Conservation (phyloP, 2,797 vertebrate species). For the Xiphorhynchus erythropygius region DNA sequence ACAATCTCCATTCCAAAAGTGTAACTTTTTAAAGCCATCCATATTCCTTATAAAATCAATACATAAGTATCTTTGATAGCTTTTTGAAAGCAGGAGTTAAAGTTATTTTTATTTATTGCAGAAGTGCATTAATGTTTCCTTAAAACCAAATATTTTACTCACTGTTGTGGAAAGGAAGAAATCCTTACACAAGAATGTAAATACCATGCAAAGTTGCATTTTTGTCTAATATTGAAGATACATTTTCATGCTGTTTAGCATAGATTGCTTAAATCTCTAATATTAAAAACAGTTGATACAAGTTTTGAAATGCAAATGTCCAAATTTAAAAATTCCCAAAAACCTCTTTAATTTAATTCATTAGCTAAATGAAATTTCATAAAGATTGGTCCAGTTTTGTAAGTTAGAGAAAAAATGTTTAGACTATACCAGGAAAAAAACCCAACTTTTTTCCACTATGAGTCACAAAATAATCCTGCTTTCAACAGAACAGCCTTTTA, state of each 20-base stretch:
- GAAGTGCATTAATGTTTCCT: neutral
- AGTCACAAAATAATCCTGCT: neutral
- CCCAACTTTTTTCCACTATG: rapidly evolving
- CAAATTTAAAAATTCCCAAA: neutral
- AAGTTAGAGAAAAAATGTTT: neutral
- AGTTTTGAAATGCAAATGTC: neutral
- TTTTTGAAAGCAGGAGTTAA: neutral
- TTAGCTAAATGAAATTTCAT: neutral
- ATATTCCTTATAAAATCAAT: neutral
- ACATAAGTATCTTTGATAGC: neutral
- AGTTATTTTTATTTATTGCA: neutral
- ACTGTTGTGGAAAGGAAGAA: neutral
- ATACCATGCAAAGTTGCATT: rapidly evolving
- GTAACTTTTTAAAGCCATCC: neutral
- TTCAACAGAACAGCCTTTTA: neutral
- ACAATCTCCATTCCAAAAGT: neutral
- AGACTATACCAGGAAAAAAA: neutral
- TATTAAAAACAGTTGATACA: neutral
- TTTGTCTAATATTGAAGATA: neutral
- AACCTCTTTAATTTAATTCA: neutral
- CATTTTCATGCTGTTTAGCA: neutral
- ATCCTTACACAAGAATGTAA: neutral
- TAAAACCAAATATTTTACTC: neutral
- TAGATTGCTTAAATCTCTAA: neutral
- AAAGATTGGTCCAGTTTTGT: neutral